Conservation (phyloP, 2,113 vertebrate genomes). For the Arizona elegans region DNA sequence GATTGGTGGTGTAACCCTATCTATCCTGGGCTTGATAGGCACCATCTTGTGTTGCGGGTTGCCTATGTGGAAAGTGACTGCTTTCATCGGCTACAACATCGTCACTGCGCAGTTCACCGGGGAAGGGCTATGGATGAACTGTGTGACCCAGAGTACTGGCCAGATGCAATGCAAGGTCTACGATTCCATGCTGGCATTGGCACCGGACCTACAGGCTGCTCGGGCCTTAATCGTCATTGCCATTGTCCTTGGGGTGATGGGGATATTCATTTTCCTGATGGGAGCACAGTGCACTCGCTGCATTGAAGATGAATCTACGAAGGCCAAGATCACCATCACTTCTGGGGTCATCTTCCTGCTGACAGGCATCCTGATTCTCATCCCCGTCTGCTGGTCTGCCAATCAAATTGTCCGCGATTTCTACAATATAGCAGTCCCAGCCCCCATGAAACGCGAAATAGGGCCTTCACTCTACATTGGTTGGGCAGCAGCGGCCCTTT, state of each 20-base stretch:
- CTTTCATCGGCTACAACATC: conserved; percentile 89
- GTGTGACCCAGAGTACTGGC: conserved; percentile 85
- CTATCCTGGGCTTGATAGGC: conserved; percentile 82
- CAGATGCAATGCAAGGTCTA: conserved; percentile 87
- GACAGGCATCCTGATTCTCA: conserved; percentile 78
- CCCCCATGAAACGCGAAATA: conserved; percentile 83
- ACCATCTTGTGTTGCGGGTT: conserved; percentile 82
- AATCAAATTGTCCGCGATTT: conserved; percentile 86
- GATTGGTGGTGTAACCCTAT: conserved; percentile 78
- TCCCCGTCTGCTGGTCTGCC: conserved; percentile 86
- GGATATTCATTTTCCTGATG: conserved; percentile 82
- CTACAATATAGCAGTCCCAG: conserved; percentile 79
- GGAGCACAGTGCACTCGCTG: conserved; percentile 91
- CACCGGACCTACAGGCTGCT: conserved; percentile 84
- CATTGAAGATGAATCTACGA: conserved; percentile 78
- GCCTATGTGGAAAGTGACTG: conserved; percentile 86
- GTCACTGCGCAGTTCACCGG: conserved; percentile 83
- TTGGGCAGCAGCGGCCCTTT: conserved; percentile 82
- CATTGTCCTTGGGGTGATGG: conserved; percentile 80
- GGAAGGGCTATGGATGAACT: conserved; percentile 87
- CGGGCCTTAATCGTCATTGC: conserved; percentile 82
- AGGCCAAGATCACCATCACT: conserved; percentile 83
- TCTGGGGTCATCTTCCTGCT: conserved; percentile 82
- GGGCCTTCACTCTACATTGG: conserved; percentile 85
- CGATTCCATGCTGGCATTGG: conserved; percentile 81